Evolutionary conservation across 2,113 vertebrate genomes (phyloP).

Genomic region (Caranx melampygus): DNA sequence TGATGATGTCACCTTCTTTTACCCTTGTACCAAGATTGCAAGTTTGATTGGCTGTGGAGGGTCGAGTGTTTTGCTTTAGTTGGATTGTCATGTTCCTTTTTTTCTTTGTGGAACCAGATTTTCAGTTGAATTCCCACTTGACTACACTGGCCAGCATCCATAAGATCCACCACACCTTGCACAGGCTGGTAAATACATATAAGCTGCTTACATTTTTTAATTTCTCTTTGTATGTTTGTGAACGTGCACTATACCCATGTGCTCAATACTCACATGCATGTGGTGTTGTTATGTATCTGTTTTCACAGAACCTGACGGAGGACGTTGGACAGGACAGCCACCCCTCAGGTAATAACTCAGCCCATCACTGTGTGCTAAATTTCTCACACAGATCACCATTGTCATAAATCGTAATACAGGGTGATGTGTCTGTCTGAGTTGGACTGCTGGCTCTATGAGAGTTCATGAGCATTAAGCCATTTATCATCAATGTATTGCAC

Average conservation of each 20-base stretch:
- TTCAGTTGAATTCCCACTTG: conserved; percentile 98
- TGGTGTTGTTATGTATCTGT: conserved; percentile 24
- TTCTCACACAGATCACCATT: not conserved
- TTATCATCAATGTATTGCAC: not conserved
- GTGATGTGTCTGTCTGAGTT: no score
- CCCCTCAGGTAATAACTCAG: conserved; percentile 89
- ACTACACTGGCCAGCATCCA: conserved; percentile 99
- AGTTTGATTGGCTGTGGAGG: conserved; percentile 23
- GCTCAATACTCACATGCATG: conserved; percentile 20
- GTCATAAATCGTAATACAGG: not conserved
- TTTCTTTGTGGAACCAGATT: conserved; percentile 82
- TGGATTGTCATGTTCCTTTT: conserved; percentile 1
- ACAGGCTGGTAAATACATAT: conserved; percentile 95
- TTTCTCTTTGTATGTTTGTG: conserved; percentile 1
- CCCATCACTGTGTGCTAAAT: not conserved
- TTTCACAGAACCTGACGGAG: conserved; percentile 94
- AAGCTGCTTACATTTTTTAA: not conserved
- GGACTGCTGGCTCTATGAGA: no score
- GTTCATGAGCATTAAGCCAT: not conserved
- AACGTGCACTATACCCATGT: not conserved
- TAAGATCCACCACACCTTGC: conserved; percentile 99
- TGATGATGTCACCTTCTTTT: conserved; percentile 60
- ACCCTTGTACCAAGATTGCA: conserved; percentile 28
- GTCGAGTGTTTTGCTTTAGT: conserved; percentile 17
- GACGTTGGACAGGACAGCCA: conserved; percentile 95